Evolutionary conservation across 2,888 invertebrate species (phyloP), one percentile per base, ranked within the genome.

Genomic region (Parnassius orleans): DNA sequence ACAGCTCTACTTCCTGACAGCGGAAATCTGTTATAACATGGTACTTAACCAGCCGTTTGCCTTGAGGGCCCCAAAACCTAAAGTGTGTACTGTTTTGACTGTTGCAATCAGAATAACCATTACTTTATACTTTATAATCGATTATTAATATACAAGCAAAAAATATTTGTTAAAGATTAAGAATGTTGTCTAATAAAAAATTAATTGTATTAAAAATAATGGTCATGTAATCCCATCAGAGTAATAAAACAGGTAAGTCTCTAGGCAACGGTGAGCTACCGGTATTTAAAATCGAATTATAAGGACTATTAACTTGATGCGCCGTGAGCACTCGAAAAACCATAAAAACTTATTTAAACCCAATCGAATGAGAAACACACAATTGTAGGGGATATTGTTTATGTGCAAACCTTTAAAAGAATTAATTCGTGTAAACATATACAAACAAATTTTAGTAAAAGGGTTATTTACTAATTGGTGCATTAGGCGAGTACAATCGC

Each of bases 401-500:
- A 79, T 76, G 79, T 84, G 79, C 86, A 84, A 63, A 74, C 69
- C 65, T 71, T 72, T 73, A 72, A 77, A 81, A 77, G 75, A 80
- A 76, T 78, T 78, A 80, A 79, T 75, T 74, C 74, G 71, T 69
- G 71, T 78, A 78, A 78, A 80, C 73, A 83, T 79, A 82, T 79
- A 80, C 77, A 86, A 84, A 88, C 79, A 86, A 75, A 74, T 72
- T 70, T 70, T 69, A 76, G 75, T 72, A 73, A 75, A 81, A 81
- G 85, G 86, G 85, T 83, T 86, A 83, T 87, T 86, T 84, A 84
- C 77, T 86, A 87, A 89, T 88, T 86, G 86, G 79, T 80, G 78
- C 76, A 83, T 82, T 80, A 78, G 74, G 73, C 70, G 72, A 77
- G 78, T 80, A 85, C 82, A 88, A 81, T 84, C 79, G 75, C 77